Percentiles rank a stretch among this genome's conserved stretches.
phyloP scores from a whole-genome alignment of 1,140 invertebrate genomes.

The Dryas iulia region DNA sequence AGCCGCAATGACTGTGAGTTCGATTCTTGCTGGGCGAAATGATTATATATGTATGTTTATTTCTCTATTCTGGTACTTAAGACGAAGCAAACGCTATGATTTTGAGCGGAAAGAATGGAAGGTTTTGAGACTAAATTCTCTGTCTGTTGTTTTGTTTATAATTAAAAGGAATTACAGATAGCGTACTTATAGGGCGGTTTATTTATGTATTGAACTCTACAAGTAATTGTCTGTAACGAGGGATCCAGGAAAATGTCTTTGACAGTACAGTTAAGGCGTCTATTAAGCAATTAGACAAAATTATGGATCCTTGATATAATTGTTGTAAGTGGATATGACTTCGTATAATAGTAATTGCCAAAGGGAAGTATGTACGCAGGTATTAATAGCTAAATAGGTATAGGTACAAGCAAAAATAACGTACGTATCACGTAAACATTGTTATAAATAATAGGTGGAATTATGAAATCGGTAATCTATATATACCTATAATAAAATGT shows the following conservation, averaged over 20 bases:
- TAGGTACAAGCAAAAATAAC: too few relatives aligned
- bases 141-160: too few relatives aligned
- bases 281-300: constrained; percentile 72
- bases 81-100: too few relatives aligned
- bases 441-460: too few relatives aligned
- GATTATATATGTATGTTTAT: too few relatives aligned
- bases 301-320: constrained; percentile 63
- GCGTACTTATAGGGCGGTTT: constrained; percentile 33
- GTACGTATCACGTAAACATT: too few relatives aligned
- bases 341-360: constrained; percentile 38
- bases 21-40: too few relatives aligned
- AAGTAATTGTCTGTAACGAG: constrained; percentile 52
- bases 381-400: background rate
- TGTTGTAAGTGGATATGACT: constrained; percentile 43
- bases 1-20: too few relatives aligned
- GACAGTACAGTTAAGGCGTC: constrained; percentile 48
- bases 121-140: background rate
- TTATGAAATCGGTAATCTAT: too few relatives aligned
- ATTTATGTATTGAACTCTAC: constrained; percentile 38
- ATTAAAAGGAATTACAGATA: background rate
- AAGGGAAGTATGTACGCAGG: constrained; percentile 6
- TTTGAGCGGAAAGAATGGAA: background rate
- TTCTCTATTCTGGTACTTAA: too few relatives aligned
- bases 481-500: too few relatives aligned
- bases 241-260: constrained; percentile 50